Base-by-base conservation (phyloP, 2,888 invertebrate species). In the Athalia circularis region DNA sequence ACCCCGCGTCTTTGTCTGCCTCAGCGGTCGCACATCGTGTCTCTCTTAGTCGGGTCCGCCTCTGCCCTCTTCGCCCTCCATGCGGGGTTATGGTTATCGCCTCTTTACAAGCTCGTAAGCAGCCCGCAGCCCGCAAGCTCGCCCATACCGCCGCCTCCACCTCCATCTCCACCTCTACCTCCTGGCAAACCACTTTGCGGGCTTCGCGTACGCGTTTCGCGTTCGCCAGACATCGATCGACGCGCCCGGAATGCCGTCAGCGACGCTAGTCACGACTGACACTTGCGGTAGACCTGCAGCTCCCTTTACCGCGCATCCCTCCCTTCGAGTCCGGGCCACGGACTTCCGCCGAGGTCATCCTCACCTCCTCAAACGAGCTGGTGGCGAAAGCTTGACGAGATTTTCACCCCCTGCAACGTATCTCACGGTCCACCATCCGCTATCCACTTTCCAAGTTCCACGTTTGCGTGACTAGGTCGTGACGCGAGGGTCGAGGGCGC, bases 101-200 rank as follows among this genome's bases (percentile, higher is more conserved):
- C 87, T 88, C 88, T 88, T 89, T 87, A 86, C 87, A 87, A 88
- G 87, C 87, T 88, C 87, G 85, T 88, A 88, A 87, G 86, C 85
- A 86, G 84, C 83, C 86, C 85, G 83, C 87, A 85, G 75, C 83
- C 86, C 85, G 83, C 87, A 85, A 87, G 86, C 86, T 86, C 85
- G 80, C 82, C 75, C 62, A 75, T 57, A 62, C 75, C 62, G 62
- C 50, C 15, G 13, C 50, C 64, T 75, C 62, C 75, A 50, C 62
- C 85, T 83, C 87, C 85, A 62, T 48, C 50, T 29, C 29, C 48
- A 11, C 50, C 64, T 75, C 62, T 62, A 50, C 62, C 83, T 80
- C 84, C 79, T 81, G 80, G 79, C 80, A 77, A 84, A 85, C 85
- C 85, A 86, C 85, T 87, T 86, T 86, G 85, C 83, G 85, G 86